Evolutionary conservation across 2,113 vertebrate species (phyloP), one percentile per base, ranked within the genome.

Genomic region (Bombycilla garrulus): DNA sequence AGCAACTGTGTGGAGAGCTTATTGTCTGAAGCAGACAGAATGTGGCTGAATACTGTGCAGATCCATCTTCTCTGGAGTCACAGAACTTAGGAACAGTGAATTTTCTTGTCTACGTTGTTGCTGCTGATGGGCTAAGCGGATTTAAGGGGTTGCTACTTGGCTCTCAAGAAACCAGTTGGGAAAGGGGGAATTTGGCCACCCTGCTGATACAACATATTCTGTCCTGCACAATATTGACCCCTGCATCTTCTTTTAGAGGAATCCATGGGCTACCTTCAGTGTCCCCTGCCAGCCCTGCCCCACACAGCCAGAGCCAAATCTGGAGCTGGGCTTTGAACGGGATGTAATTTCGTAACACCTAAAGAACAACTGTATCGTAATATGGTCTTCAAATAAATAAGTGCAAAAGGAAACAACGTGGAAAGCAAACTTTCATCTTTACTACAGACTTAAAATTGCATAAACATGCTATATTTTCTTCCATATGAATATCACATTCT

Each of bases 401-500:
- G 78, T 66, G 69, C 21, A 93, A 97, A 93, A 96, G 60, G 76
- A 81, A 93, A 90, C 81, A 91, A 94, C 9, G 6, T 44, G 19
- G 70, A 87, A 93, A 91, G 51, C 23, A 61, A 93, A 90, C 50
- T 96, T 97, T 86, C 89, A 80, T 96, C 93, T 92, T 81, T 88
- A 78, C 84, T 93, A 88, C 93, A 92, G 87, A 89, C 92, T 93
- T 93, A 88, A 71, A 96, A 94, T 89, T 83, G 45, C 91, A 94
- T 92, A 87, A 95, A 93, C 53, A 84, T 92, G 92, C 87, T 97
- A 96, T 96, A 96, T 97, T 96, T 86, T 76, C 76, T 88, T 97
- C 93, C 86, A 95, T 96, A 95, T 78, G 92, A 95, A 96, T 88
- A 64, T 81, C 31, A 36, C 95, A 82, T 92, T 94, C 88, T 95